phyloP scores from a whole-genome alignment of 2,797 vertebrate species.

The Mycteria americana region DNA sequence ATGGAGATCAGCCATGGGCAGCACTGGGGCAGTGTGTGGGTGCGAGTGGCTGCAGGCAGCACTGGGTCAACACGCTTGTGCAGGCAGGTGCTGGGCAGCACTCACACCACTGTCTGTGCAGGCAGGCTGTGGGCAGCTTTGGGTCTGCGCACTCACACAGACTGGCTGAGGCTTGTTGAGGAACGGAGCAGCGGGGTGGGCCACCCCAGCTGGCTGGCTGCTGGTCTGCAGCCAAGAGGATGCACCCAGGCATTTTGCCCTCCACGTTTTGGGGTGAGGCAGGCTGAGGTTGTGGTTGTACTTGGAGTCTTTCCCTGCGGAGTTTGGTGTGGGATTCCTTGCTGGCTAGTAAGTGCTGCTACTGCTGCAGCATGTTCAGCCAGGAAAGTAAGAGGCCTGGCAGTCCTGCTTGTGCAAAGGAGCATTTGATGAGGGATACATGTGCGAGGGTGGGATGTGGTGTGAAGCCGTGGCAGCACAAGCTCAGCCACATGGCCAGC shows the following conservation, averaged over 20 bases:
- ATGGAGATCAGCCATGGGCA: background rate
- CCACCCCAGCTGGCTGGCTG: background rate
- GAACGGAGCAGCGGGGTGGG: background rate
- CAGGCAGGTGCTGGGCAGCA: background rate
- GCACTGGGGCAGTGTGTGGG: rapidly evolving
- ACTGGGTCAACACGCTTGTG: background rate
- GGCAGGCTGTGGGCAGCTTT: background rate
- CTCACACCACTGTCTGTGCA: background rate
- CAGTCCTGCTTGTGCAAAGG: background rate
- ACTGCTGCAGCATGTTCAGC: background rate
- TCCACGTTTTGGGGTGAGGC: background rate
- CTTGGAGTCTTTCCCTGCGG: background rate
- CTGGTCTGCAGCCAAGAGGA: background rate
- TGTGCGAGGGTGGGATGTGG: background rate
- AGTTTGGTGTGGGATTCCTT: background rate
- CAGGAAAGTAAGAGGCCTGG: background rate
- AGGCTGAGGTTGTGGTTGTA: background rate
- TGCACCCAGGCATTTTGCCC: background rate
- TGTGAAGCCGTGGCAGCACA: background rate
- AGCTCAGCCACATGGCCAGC: background rate
- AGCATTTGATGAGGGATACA: background rate
- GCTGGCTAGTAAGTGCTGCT: background rate
- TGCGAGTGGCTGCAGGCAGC: background rate
- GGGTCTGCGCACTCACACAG: rapidly evolving
- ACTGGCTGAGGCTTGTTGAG: background rate